Base-by-base conservation (phyloP, 2,888 invertebrate species). In the Epinotia bilunana region DNA sequence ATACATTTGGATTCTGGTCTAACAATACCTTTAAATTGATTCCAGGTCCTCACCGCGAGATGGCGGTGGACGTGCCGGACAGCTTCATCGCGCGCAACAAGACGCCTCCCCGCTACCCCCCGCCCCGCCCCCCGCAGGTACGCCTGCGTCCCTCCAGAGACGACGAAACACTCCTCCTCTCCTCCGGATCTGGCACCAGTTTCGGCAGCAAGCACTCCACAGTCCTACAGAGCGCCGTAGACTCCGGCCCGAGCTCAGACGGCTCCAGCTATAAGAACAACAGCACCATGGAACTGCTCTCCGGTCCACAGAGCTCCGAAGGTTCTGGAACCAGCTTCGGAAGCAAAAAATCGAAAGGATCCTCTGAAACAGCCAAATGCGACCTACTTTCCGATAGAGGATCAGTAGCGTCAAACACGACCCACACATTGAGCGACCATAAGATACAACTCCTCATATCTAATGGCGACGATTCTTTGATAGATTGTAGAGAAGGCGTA, bases 11-110 rank as follows among this genome's bases (percentile, higher is more conserved):
- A 3, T 28, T 53, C 6, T 64, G n/a, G 68, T 49, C 53, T 70
- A 53, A 55, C 73, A 18, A 73, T 67, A 65, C 53, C 62, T 53
- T 39, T 71, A 78, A 39, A 3, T 79, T 76, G 62, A 57, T 93
- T 94, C 78, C 92, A 95, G 97, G 97, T 91, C 98, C 98, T 87
- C 99, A 99, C 95, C 97, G 99, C 89, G 99, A 99, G 96, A 98
- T 99, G 98, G 98, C 99, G 89, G 99, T 99, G 91, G 99, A 99
- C 94, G 99, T 99, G 85, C 99, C 99, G 87, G 98, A 98, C 90
- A 97, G 97, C 85, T 98, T 98, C 95, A 96, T 98, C 86, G 98
- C 97, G 81, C 95, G 97, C 85, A 97, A 97, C 92, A 98, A 98
- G 94, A 98, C 98, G 80, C 98, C 98, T 61, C 98, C 98, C 57